Conservation (phyloP, 2,113 vertebrate species). For the Oenanthe melanoleuca region DNA sequence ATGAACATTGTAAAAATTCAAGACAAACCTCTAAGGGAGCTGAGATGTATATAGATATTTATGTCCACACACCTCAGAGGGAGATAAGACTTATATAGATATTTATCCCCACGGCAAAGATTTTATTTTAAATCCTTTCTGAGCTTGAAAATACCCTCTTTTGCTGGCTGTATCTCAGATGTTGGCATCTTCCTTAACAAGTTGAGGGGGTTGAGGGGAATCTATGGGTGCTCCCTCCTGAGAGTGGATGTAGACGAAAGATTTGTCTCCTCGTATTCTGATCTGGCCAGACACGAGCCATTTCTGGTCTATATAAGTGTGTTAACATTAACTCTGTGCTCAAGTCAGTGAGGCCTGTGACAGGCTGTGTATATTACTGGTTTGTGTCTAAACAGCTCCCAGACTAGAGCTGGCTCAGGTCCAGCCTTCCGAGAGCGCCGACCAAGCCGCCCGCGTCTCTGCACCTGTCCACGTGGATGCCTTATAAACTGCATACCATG, state of each 20-base stretch:
- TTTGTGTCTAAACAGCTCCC: slow-evolving; percentile 61
- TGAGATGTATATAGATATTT: neutral
- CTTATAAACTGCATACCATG: neutral
- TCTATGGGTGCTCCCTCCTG: neutral
- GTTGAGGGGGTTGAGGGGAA: neutral
- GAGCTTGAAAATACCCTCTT: neutral
- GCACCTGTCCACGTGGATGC: slow-evolving; percentile 52
- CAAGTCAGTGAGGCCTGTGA: slow-evolving; percentile 49
- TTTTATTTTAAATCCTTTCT: neutral
- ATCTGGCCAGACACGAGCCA: neutral
- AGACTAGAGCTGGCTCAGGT: slow-evolving; percentile 39
- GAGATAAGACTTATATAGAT: neutral
- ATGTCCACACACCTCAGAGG: neutral
- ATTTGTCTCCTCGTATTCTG: neutral
- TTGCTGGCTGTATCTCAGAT: neutral
- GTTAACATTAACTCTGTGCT: neutral
- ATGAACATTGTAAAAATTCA: slow-evolving; percentile 40
- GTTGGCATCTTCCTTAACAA: neutral
- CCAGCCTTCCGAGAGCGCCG: slow-evolving; percentile 49
- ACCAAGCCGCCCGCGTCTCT: slow-evolving; percentile 34
- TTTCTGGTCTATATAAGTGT: slow-evolving; percentile 19
- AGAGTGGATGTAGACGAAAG: neutral
- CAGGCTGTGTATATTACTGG: slow-evolving; percentile 45
- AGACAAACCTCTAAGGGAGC: neutral
- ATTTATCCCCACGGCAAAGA: neutral